phyloP scores from a whole-genome alignment of 2,888 invertebrate species.

The Stramonita haemastoma region DNA sequence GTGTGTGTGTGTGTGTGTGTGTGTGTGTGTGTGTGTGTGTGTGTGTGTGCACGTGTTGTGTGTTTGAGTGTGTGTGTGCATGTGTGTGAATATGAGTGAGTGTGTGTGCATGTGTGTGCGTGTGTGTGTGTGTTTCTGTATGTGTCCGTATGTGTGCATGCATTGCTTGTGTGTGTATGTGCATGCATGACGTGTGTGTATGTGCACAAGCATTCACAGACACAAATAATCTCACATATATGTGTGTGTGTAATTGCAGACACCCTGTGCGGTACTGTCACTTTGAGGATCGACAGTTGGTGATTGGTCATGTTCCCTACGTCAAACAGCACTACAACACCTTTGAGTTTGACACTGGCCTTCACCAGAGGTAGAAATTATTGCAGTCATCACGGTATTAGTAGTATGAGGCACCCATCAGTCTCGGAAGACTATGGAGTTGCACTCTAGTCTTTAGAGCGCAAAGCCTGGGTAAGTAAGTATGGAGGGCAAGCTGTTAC shows the following conservation, averaged over 20 bases:
- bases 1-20: neutral
- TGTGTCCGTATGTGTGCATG: neutral
- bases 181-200: neutral
- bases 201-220: neutral
- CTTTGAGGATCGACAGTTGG: slow-evolving; percentile 65
- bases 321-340: slow-evolving; percentile 25
- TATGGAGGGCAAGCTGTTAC: too few relatives aligned
- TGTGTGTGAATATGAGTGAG: neutral
- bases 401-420: too few relatives aligned
- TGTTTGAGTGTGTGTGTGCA: neutral
- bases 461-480: too few relatives aligned
- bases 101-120: neutral
- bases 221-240: neutral
- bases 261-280: slow-evolving; percentile 71
- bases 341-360: slow-evolving; percentile 32
- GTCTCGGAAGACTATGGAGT: too few relatives aligned
- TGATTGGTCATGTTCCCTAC: slow-evolving; percentile 70
- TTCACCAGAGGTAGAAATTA: slow-evolving; percentile 25
- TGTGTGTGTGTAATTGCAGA: slow-evolving; percentile 54
- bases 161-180: neutral
- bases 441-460: too few relatives aligned
- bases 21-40: neutral
- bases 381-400: neutral
- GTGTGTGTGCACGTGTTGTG: neutral
- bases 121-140: neutral